Evolutionary conservation across 2,888 invertebrate species (phyloP).

Genomic region (Synergus gifuensis): DNA sequence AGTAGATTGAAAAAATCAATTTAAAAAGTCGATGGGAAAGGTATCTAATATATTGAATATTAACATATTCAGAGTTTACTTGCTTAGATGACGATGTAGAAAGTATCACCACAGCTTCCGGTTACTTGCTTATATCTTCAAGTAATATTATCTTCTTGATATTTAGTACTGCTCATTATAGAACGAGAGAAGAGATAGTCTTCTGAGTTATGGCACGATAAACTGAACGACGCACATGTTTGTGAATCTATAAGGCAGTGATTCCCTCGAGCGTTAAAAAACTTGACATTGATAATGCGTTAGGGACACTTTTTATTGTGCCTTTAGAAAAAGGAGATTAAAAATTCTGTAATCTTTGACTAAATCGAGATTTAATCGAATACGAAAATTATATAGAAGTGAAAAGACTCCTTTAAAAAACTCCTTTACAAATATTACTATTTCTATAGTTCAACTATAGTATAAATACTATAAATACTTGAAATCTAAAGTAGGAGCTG

Average conservation of each 20-base stretch:
- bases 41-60: constrained; percentile 6
- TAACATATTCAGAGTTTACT: constrained; percentile 19
- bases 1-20: neutral
- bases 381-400: neutral
- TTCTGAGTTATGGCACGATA: constrained; percentile 63
- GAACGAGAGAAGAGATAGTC: constrained; percentile 59
- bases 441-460: neutral
- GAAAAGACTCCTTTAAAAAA: no score
- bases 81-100: constrained; percentile 30
- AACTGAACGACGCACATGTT: constrained; percentile 56
- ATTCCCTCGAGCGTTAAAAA: constrained; percentile 21
- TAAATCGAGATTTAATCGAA: neutral
- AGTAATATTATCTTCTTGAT: constrained; percentile 58
- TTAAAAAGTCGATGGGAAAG: neutral
- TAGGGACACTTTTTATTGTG: constrained; percentile 1
- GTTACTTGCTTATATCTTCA: constrained; percentile 38
- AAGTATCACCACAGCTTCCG: constrained; percentile 32
- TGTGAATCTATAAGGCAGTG: constrained; percentile 44
- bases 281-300: constrained; percentile 32
- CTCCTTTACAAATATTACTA: no score
- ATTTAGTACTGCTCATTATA: constrained; percentile 58
- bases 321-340: neutral
- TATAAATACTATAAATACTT: neutral
- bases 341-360: neutral
- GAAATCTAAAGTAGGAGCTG: constrained; percentile 47